A percentile compares a stretch with the other conserved stretches of the same genome.
Conservation (phyloP, 2,888 invertebrate genomes). For the Allolobophora icterica region DNA sequence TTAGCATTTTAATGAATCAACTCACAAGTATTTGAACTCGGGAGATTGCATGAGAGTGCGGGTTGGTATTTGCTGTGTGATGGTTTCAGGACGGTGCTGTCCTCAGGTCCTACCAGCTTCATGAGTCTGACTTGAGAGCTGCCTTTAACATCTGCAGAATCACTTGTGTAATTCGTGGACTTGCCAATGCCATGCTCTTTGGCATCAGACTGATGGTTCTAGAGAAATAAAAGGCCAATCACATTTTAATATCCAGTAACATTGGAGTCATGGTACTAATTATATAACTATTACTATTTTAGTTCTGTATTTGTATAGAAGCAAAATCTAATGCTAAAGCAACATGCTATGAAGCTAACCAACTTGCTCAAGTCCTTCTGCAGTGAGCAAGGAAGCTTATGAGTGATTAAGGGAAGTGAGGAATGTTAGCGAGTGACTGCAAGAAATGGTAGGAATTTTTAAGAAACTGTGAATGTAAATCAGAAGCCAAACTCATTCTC, state of each 20-base stretch:
- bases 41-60: not conserved
- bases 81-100: slow-evolving; percentile 18
- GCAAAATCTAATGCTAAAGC: too few species aligned
- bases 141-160: not conserved
- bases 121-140: slow-evolving; percentile 2
- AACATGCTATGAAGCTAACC: too few species aligned
- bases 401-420: too few species aligned
- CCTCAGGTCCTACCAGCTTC: slow-evolving; percentile 19
- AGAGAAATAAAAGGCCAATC: not conserved
- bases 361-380: too few species aligned
- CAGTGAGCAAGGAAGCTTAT: too few species aligned
- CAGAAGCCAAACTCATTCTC: too few species aligned
- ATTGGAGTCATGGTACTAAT: not conserved
- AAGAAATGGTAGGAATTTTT: not conserved
- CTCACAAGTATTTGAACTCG: not conserved
- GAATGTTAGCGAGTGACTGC: too few species aligned
- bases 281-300: not conserved
- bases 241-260: not conserved
- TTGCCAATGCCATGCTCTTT: not conserved
- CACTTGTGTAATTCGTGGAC: not conserved
- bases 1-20: not conserved
- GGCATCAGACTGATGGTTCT: not conserved
- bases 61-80: slow-evolving; percentile 12
- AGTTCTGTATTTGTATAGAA: too few species aligned
- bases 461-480: too few species aligned